Percentiles rank a stretch among this genome's conserved stretches.
Evolutionary conservation across 2,113 vertebrate genomes (phyloP).

Genomic region (Mesitornis unicolor): DNA sequence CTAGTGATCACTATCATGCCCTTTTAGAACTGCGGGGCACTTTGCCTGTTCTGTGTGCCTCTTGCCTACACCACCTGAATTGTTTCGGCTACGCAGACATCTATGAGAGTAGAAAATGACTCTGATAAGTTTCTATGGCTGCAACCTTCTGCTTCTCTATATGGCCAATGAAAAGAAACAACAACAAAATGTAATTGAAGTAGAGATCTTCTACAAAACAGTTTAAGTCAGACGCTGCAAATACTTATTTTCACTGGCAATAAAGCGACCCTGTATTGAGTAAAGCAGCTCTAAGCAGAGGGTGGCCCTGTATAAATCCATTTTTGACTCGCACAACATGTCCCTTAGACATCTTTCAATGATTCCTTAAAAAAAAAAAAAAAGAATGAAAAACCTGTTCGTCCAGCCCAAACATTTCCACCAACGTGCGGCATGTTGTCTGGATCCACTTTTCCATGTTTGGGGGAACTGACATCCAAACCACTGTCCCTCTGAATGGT

Average conservation of each 20-base stretch:
- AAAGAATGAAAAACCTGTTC: conserved; percentile 81
- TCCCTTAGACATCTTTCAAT: neutral
- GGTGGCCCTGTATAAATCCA: neutral
- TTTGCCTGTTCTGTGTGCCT: neutral
- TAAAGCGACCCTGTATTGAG: neutral
- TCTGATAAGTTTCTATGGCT: neutral
- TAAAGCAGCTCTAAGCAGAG: neutral
- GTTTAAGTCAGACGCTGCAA: neutral
- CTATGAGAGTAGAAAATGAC: neutral
- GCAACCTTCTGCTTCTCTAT: neutral
- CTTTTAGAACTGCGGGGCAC: neutral
- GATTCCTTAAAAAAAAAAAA: neutral
- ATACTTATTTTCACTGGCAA: neutral
- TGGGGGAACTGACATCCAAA: conserved; percentile 88
- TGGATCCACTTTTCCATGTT: conserved; percentile 89
- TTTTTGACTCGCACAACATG: neutral
- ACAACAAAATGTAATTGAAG: neutral
- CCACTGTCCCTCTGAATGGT: conserved; percentile 90
- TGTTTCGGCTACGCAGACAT: neutral
- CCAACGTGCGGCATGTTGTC: conserved; percentile 89
- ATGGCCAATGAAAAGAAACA: neutral
- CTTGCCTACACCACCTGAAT: neutral
- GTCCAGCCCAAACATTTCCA: conserved; percentile 95
- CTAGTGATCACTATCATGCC: neutral
- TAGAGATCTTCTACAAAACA: neutral